phyloP scores from a whole-genome alignment of 2,888 invertebrate species.

The Fissipunctia ypsillon region DNA sequence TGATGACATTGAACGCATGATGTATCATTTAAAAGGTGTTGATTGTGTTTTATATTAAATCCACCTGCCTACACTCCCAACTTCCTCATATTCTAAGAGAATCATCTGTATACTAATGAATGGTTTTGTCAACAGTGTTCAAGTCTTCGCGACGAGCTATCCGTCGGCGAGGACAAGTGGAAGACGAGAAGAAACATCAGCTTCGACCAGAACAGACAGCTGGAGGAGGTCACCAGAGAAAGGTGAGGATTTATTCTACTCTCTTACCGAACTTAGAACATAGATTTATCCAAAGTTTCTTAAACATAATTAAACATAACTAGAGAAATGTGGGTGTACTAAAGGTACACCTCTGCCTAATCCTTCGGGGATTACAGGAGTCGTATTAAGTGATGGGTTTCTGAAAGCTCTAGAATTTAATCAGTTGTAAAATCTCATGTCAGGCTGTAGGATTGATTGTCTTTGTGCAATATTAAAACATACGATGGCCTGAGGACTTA shows the following conservation, averaged over 20 bases:
- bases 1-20: no score
- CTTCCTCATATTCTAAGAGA: no score
- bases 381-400: not conserved
- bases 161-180: slow-evolving; percentile 87
- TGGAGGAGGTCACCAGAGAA: slow-evolving; percentile 91
- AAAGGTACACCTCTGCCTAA: not conserved
- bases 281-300: not conserved
- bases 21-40: not conserved
- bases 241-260: slow-evolving; percentile 83
- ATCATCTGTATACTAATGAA: not conserved
- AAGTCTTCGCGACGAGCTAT: slow-evolving; percentile 84
- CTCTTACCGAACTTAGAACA: not conserved
- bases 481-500: no score
- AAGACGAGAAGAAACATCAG: slow-evolving; percentile 85
- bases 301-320: not conserved
- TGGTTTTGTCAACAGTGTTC: slow-evolving; percentile 76
- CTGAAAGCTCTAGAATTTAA: not conserved
- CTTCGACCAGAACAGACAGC: slow-evolving; percentile 89
- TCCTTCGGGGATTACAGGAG: not conserved
- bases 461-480: not conserved
- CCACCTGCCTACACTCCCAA: not conserved
- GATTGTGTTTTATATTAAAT: not conserved
- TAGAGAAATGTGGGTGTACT: not conserved
- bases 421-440: not conserved
- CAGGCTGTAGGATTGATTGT: not conserved